Conservation (phyloP, 2,888 invertebrate genomes). For the Dicroscelio sp. region DNA sequence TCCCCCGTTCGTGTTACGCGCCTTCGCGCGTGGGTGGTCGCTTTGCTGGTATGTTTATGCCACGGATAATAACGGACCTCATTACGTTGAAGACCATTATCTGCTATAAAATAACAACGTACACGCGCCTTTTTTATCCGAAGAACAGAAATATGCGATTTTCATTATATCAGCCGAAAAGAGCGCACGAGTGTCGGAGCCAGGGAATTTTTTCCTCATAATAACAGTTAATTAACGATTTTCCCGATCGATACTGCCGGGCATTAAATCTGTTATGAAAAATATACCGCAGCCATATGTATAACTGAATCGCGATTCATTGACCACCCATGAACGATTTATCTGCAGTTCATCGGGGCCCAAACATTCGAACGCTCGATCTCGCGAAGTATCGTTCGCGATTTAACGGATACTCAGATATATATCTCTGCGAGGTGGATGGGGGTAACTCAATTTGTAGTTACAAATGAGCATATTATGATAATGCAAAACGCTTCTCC, state of each 20-base stretch:
- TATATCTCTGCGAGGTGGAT: conserved; percentile 86
- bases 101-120: conserved; percentile 61
- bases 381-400: conserved; percentile 87
- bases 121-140: conserved; percentile 30
- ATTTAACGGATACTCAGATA: conserved; percentile 87
- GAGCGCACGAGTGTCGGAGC: neutral
- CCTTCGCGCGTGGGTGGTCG: conserved; percentile 81
- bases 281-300: conserved; percentile 29
- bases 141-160: conserved; percentile 40
- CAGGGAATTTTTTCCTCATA: too few species aligned
- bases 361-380: conserved; percentile 72
- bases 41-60: conserved; percentile 78
- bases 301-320: conserved; percentile 59
- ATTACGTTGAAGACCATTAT: conserved; percentile 74
- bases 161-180: conserved; percentile 30
- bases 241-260: conserved; percentile 36
- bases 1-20: conserved; percentile 88
- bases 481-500: conserved; percentile 89
- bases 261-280: neutral
- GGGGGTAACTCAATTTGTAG: conserved; percentile 91
- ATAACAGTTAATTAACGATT: conserved; percentile 40
- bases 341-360: conserved; percentile 68
- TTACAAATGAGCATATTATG: conserved; percentile 91
- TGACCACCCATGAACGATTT: conserved; percentile 80
- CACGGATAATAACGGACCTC: conserved; percentile 79